These are phyloP conservation scores for Dendroctonus valens DNA, from an alignment of 1,140 invertebrate genomes.

Conservation along the genomic window DNA sequence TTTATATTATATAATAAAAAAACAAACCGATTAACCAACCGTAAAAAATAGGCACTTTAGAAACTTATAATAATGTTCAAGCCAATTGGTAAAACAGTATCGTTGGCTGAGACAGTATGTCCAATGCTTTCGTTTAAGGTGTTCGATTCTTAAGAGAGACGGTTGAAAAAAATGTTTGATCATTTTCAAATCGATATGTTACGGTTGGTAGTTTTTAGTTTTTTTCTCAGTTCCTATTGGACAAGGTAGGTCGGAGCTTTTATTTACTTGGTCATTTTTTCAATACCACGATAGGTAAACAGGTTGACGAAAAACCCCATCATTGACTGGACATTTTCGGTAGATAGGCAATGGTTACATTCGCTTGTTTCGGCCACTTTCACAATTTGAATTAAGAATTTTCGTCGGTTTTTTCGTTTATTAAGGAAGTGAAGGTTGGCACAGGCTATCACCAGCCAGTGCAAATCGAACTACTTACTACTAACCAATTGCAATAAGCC, in stretches of 20 bases:
- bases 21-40: constrained; percentile 23
- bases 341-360: no score
- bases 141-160: constrained; percentile 6
- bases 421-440: no score
- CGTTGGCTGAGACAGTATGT: constrained; percentile 5
- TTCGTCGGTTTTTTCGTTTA: no score
- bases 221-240: constrained; percentile 11
- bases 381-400: no score
- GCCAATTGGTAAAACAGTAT: constrained; percentile 24
- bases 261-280: no score
- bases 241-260: constrained; percentile 8
- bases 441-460: no score
- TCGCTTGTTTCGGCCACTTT: no score
- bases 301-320: no score
- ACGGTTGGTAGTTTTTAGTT: constrained; percentile 11
- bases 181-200: constrained; percentile 21
- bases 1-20: constrained; percentile 29
- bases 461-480: no score
- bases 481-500: no score
- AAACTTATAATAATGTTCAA: constrained; percentile 25
- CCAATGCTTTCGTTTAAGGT: constrained; percentile 12
- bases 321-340: no score
- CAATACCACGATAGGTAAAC: no score
- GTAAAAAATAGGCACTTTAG: constrained; percentile 30
- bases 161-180: constrained; percentile 13